A percentile compares a stretch with the other conserved stretches of the same genome.
phyloP scores from a whole-genome alignment of 2,113 vertebrate species.

The Dicerorhinus sumatrensis region DNA sequence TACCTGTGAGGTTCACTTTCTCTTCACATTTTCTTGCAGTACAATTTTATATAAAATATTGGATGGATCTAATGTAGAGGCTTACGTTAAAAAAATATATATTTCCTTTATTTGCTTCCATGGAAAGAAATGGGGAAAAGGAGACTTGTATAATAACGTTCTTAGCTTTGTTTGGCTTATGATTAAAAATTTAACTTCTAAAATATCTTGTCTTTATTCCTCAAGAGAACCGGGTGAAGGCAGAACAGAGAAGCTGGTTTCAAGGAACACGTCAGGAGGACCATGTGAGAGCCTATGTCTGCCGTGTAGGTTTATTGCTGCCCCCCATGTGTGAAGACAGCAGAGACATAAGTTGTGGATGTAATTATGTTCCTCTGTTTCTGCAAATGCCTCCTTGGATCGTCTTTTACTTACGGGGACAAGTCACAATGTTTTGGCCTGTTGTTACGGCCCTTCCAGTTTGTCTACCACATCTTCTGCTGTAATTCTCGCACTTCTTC shows the following conservation, averaged over 20 bases:
- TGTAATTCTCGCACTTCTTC: neutral
- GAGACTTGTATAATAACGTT: neutral
- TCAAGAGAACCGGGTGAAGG: neutral
- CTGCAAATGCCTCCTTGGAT: neutral
- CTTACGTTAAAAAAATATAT: neutral
- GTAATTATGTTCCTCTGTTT: neutral
- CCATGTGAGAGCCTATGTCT: neutral
- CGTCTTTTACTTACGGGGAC: neutral
- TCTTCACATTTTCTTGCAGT: neutral
- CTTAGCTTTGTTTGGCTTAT: conserved; percentile 43
- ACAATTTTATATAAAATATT: conserved; percentile 30
- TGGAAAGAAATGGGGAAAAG: conserved; percentile 19
- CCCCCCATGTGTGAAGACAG: neutral
- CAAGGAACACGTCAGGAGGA: neutral
- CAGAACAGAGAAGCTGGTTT: neutral
- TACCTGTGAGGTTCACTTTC: neutral
- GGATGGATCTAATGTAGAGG: neutral
- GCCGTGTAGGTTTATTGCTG: neutral
- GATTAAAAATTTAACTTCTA: conserved; percentile 37
- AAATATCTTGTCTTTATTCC: conserved; percentile 11
- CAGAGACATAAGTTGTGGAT: neutral
- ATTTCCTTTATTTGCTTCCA: neutral
- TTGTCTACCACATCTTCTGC: neutral
- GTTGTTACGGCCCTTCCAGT: neutral
- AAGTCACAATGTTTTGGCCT: neutral